These are phyloP conservation scores for Cephalopholis sonnerati DNA, from an alignment of 2,113 vertebrate species.

Conservation along the genomic window DNA sequence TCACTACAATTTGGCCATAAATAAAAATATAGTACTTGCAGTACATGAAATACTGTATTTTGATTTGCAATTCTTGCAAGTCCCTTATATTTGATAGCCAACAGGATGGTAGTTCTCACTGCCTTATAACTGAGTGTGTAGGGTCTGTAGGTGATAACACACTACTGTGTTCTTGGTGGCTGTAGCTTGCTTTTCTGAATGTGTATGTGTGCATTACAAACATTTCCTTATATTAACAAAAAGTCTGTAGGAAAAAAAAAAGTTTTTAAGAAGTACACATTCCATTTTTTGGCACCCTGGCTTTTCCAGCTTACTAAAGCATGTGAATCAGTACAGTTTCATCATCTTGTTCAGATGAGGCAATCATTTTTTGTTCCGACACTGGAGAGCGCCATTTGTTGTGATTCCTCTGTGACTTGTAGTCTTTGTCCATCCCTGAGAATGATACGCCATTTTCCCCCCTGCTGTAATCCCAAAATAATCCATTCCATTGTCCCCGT, in stretches of 20 bases:
- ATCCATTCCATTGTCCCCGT: conserved; percentile 82
- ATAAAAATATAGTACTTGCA: conserved; percentile 22
- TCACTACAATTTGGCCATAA: conserved; percentile 67
- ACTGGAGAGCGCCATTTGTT: conserved; percentile 83
- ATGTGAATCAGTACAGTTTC: conserved; percentile 76
- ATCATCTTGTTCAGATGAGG: conserved; percentile 84
- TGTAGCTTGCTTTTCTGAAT: conserved; percentile 86
- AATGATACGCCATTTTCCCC: conserved; percentile 83
- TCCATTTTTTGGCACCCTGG: conserved; percentile 84
- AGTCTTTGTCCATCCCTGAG: conserved; percentile 85
- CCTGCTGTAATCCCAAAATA: conserved; percentile 80
- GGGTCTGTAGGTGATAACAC: conserved; percentile 85
- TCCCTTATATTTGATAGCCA: conserved; percentile 6
- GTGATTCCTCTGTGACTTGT: conserved; percentile 86
- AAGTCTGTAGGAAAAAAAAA: conserved; percentile 48
- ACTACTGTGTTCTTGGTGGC: conserved; percentile 88
- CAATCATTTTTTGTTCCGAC: conserved; percentile 91
- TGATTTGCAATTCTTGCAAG: conserved; percentile 80
- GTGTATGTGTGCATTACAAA: conserved; percentile 81
- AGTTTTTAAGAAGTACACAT: conserved; percentile 70
- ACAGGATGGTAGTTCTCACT: conserved; percentile 88
- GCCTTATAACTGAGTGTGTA: conserved; percentile 81
- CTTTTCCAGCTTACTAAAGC: conserved; percentile 50
- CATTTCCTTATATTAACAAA: conserved; percentile 87
- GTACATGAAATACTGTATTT: conserved; percentile 84